phyloP scores from a whole-genome alignment of 2,888 invertebrate genomes.

The Perithous albicinctus region DNA sequence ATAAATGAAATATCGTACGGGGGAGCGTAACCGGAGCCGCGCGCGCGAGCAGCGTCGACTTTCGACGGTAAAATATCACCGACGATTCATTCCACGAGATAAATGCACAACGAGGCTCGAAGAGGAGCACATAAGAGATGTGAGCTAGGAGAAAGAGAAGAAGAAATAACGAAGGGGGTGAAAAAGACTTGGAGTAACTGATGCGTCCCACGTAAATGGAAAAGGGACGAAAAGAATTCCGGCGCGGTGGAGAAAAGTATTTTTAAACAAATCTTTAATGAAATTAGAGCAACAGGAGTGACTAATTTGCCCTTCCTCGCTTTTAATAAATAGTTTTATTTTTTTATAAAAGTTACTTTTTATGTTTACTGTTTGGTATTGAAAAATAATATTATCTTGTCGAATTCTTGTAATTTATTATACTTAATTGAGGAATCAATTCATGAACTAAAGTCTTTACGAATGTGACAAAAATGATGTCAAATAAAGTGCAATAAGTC shows the following conservation, averaged over 20 bases:
- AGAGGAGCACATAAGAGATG: slow-evolving; percentile 41
- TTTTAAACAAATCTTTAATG: slow-evolving; percentile 56
- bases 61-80: slow-evolving; percentile 76
- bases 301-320: slow-evolving; percentile 60
- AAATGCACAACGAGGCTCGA: slow-evolving; percentile 67
- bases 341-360: no score
- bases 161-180: slow-evolving; percentile 16
- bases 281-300: slow-evolving; percentile 70
- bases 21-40: slow-evolving; percentile 72
- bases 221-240: background rate
- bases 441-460: no score
- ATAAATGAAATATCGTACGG: slow-evolving; percentile 71
- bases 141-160: slow-evolving; percentile 22
- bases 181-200: slow-evolving; percentile 25
- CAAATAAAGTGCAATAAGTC: no score
- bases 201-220: slow-evolving; percentile 5
- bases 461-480: no score
- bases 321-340: no score
- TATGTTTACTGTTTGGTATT: no score
- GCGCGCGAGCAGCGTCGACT: slow-evolving; percentile 71
- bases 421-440: no score
- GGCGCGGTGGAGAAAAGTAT: background rate
- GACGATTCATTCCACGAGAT: slow-evolving; percentile 75
- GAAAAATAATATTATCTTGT: no score
- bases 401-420: no score